Percentiles rank a stretch among this genome's conserved stretches.
These are phyloP conservation scores for Peucedramus taeniatus DNA, from an alignment of 2,113 vertebrate genomes.

Conservation along the genomic window DNA sequence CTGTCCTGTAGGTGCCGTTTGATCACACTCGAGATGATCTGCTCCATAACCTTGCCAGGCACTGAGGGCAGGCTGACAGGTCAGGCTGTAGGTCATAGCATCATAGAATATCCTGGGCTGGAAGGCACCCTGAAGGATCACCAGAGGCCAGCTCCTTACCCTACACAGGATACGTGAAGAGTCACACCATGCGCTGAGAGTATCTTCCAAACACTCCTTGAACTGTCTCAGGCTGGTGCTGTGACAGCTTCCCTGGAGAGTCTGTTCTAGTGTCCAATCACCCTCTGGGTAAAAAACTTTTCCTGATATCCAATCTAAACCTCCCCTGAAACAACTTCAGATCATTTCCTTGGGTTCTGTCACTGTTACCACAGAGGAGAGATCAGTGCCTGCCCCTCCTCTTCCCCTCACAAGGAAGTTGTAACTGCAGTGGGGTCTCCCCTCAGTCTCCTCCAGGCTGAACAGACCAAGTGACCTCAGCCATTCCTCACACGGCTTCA, in stretches of 20 bases:
- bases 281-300: background rate
- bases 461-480: background rate
- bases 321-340: background rate
- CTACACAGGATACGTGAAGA: background rate
- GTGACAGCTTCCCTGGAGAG: background rate
- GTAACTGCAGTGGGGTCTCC: background rate
- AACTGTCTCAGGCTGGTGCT: background rate
- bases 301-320: background rate
- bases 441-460: background rate
- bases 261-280: background rate
- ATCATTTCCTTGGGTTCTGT: fast-evolving
- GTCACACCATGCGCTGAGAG: background rate
- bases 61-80: background rate
- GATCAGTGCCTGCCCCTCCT: background rate
- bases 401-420: background rate
- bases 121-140: background rate
- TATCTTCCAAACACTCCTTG: background rate
- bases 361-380: fast-evolving
- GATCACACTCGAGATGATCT: background rate
- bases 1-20: background rate
- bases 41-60: background rate
- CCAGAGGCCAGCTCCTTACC: background rate
- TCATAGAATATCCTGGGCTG: no score
- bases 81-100: background rate
- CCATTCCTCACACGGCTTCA: background rate